Evolutionary conservation across 2,113 vertebrate species (phyloP).

Genomic region (Tautogolabrus adspersus): DNA sequence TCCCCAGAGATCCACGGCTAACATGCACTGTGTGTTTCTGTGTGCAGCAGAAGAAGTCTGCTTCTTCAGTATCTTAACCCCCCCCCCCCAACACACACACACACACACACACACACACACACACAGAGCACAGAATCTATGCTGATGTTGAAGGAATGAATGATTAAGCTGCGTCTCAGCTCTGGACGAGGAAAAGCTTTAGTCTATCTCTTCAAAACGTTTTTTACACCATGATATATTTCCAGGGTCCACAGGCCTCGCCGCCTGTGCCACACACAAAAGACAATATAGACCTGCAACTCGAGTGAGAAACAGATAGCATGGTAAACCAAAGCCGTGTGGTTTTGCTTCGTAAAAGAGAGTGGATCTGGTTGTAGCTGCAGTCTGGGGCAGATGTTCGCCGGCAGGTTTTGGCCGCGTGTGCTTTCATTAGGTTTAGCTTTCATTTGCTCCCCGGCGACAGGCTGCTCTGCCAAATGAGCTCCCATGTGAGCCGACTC

Average conservation of each 20-base stretch:
- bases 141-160: slow-evolving; percentile 29
- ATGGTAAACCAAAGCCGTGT: slow-evolving; percentile 27
- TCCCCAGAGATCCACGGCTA: too few relatives aligned
- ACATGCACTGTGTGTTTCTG: too few relatives aligned
- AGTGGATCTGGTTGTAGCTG: slow-evolving; percentile 50
- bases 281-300: slow-evolving; percentile 39
- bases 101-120: not conserved
- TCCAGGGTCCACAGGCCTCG: slow-evolving; percentile 18
- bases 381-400: slow-evolving; percentile 65
- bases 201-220: slow-evolving; percentile 27
- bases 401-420: slow-evolving; percentile 64
- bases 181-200: not conserved
- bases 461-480: slow-evolving; percentile 75
- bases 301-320: slow-evolving; percentile 23
- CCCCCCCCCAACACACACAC: not conserved
- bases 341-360: slow-evolving; percentile 41
- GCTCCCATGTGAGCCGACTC: slow-evolving; percentile 71
- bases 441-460: slow-evolving; percentile 68
- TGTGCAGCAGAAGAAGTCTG: not conserved
- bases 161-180: slow-evolving; percentile 1
- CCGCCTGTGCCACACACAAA: slow-evolving; percentile 20
- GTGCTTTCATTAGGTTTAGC: slow-evolving; percentile 76
- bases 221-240: slow-evolving; percentile 37
- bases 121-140: not conserved
- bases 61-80: not conserved